Evolutionary conservation across 2,888 invertebrate species (phyloP).

Genomic region (Phytoseiulus persimilis): DNA sequence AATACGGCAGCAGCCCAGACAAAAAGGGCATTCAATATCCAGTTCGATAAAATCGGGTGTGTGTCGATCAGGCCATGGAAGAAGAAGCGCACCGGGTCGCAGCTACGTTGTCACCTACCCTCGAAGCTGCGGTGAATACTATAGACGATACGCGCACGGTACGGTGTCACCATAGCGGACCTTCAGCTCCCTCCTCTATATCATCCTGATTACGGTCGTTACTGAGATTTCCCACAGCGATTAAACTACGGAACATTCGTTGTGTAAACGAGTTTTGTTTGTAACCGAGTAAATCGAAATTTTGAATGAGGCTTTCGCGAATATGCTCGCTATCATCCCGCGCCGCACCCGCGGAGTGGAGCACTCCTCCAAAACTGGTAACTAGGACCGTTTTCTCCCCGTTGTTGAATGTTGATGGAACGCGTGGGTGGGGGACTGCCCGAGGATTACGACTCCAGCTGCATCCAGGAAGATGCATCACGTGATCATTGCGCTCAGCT

Average conservation of each 20-base stretch:
- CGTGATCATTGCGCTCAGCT: background rate
- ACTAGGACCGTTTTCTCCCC: background rate
- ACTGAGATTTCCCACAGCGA: background rate
- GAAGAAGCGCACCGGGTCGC: background rate
- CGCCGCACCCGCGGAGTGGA: background rate
- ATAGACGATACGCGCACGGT: background rate
- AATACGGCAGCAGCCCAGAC: background rate
- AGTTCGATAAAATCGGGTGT: background rate
- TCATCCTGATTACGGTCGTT: background rate
- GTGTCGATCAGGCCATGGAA: too few relatives aligned
- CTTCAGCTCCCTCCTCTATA: background rate
- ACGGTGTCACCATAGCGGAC: background rate
- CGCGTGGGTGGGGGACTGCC: background rate
- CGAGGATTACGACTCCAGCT: background rate
- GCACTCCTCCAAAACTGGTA: background rate
- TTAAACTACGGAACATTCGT: background rate
- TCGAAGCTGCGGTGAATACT: background rate
- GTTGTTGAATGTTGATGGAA: background rate
- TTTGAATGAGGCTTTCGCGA: background rate
- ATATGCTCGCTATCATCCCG: background rate
- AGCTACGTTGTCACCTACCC: background rate
- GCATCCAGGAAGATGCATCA: background rate
- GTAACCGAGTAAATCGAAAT: background rate
- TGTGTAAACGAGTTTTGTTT: background rate
- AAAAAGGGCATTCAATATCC: background rate